A percentile compares a stretch with the other conserved stretches of the same genome.
These are phyloP conservation scores for Pterocles burchelli DNA, from an alignment of 2,113 vertebrate species.

Conservation along the genomic window DNA sequence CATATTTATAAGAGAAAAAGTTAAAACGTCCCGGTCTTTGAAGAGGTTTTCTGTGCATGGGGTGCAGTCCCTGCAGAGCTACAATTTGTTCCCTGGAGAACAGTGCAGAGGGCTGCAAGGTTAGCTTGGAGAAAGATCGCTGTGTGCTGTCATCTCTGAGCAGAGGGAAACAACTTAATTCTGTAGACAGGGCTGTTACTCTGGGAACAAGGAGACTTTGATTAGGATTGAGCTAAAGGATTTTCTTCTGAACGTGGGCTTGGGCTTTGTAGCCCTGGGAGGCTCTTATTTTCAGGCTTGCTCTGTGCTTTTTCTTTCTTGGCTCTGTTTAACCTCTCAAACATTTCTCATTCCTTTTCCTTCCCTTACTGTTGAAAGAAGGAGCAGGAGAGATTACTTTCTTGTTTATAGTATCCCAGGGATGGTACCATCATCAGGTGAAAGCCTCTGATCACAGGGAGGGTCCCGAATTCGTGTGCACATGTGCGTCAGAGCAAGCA, in stretches of 20 bases:
- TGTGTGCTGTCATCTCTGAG: not conserved
- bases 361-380: not conserved
- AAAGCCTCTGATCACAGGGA: not conserved
- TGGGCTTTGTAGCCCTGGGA: not conserved
- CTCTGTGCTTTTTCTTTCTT: not conserved
- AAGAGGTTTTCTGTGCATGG: not conserved
- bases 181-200: not conserved
- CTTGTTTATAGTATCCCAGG: not conserved
- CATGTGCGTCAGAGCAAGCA: rapidly evolving
- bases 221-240: not conserved
- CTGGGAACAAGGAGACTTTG: not conserved
- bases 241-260: not conserved
- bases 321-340: not conserved
- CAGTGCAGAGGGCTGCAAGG: not conserved
- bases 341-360: not conserved
- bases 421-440: not conserved
- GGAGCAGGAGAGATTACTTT: not conserved
- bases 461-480: rapidly evolving
- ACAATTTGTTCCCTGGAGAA: not conserved
- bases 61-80: not conserved
- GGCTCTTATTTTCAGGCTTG: not conserved
- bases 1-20: not conserved
- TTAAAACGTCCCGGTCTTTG: not conserved
- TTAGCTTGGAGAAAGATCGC: rapidly evolving
- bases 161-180: not conserved